Evolutionary conservation across 64 coral and sea anemone genomes (phyloP), one percentile per base, ranked within the genome.

Genomic region (Pocillopora damicornis): DNA sequence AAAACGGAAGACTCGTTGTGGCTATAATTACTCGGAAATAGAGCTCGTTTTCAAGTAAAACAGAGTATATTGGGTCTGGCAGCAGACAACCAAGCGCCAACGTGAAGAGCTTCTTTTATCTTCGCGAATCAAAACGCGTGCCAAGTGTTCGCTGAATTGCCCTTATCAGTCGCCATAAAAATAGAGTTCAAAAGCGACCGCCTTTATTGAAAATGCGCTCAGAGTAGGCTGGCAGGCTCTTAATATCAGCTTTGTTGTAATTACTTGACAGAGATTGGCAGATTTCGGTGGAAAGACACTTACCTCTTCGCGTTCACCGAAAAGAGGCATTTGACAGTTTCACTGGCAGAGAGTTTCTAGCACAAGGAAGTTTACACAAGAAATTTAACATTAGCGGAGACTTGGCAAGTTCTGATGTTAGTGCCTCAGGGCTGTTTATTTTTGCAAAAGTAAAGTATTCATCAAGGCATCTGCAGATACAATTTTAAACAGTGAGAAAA

Each of bases 171-270:
- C 42, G 42, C 42, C 38, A 12, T 79, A 60, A 58, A 79, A 59
- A 42, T 15, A 79, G 34, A 92, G 83, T 92, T 92, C 90, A 92
- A 92, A 92, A 42, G 83, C 75, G 16, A 87, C 90, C 90, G 90
- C 81, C 83, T 79, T 75, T 72, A 87, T 92, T 92, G 76, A 25
- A 71, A 18, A 92, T 87, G 65, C 90, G 25, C 67, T 30, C 37
- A 14, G 37, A 73, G 86, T 78, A 77, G 62, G 64, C 58, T 81
- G 90, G 86, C 79, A 71, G 60, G 75, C 38, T 79, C 86, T 92
- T 92, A 91, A 92, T 87, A 92, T 84, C 83, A 65, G 64, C 22
- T 36, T 22, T 73, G 81, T 13, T 85, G 20, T 85, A 85, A 85
- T 85, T 85, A 38, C 81, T 85, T 59, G 63, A 85, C 64, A 85